Base-by-base conservation (phyloP, 2,797 vertebrate genomes). In the Sebastes itinus region DNA sequence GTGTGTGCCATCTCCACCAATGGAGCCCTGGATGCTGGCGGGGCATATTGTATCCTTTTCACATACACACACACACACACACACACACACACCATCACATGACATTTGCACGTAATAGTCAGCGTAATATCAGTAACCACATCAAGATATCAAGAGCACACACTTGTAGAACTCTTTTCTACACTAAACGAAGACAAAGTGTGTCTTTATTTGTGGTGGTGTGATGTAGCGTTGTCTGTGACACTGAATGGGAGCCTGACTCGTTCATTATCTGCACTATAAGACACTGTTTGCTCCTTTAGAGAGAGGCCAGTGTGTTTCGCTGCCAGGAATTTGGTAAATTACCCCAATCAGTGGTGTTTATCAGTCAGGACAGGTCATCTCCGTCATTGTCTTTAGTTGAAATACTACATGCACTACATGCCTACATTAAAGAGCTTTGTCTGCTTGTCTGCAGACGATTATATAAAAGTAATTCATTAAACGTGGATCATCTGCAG, bases 1-100 rank as follows among this genome's bases (percentile, higher is more conserved):
- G 95, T 98, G 33, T 98, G 97, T 12, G 97, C 97, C 76, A 97
- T 98, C 38, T 98, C 97, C 55, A 98, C 97, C 89, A 98, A 98
- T 0, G 97, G 97, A 71, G 97, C 97, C 0, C 92, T 98, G 92
- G 97, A 98, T 14, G 97, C 97, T 0, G 97, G 97, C 1, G 97
- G 97, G 77, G 97, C 97, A 42, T 98, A 98, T 85, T 97, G 97
- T 98, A 98, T 98, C 96, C 96, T 97, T 6, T 18, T 13, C 60
- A 61, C 7, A 61, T 27, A 52, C 12, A 71, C 13, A 58, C 28
- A 49, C 11, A 71, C 16, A 61, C 14, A 52, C 16, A 56, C 13
- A 6, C 33, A 35, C 4, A 38, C 66, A 32, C 32, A 22, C 33
- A 28, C 6, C 3, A 7, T 70, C 72, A 71, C 20, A 77, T 74